Evolutionary conservation across 2,888 invertebrate species (phyloP).

Genomic region (Lucinisca nassula): DNA sequence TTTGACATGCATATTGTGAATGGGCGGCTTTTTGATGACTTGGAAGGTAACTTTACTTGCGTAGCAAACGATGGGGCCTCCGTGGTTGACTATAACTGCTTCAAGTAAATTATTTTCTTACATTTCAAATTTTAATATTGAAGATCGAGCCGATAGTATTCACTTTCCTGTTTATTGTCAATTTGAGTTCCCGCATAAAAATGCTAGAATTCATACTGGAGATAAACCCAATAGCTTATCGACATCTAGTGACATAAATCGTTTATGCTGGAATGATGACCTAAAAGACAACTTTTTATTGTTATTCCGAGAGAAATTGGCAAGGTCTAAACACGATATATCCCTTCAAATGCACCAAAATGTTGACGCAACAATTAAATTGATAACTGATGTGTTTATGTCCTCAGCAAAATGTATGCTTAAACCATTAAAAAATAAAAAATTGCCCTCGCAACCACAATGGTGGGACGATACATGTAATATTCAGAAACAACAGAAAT

Average conservation of each 20-base stretch:
- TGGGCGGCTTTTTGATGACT: conserved; percentile 15
- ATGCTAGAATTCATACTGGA: neutral
- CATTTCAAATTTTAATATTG: conserved; percentile 10
- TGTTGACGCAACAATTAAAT: neutral
- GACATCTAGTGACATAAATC: neutral
- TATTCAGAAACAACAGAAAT: neutral
- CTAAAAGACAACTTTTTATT: neutral
- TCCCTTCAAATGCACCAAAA: neutral
- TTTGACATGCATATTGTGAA: conserved; percentile 36
- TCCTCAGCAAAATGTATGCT: conserved; percentile 1
- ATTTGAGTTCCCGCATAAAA: neutral
- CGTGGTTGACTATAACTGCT: conserved; percentile 32
- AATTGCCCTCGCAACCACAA: neutral
- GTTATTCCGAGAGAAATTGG: neutral
- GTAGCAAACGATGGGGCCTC: conserved; percentile 22
- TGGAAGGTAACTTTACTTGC: conserved; percentile 19
- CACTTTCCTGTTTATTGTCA: conserved; percentile 30
- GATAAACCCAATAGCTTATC: neutral
- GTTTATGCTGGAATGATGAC: neutral
- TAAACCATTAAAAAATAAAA: neutral
- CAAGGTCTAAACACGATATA: neutral
- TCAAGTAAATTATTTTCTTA: conserved; percentile 18
- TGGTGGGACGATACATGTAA: neutral
- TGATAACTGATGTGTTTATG: neutral
- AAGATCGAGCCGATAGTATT: neutral